phyloP scores from a whole-genome alignment of 2,888 invertebrate species.

The Craniophora ligustri region DNA sequence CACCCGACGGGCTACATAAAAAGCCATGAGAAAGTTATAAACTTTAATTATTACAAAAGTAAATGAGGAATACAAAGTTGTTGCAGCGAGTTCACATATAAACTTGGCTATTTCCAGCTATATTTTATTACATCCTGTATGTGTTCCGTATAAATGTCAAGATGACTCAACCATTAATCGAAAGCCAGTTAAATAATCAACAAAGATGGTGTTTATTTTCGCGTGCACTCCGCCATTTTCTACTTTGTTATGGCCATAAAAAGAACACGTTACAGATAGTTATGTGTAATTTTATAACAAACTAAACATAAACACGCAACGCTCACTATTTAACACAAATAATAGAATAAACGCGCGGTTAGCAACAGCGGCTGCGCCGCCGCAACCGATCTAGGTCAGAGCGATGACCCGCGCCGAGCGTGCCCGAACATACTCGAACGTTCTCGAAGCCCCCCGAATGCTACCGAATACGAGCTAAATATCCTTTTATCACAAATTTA shows the following conservation, averaged over 20 bases:
- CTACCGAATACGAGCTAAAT: conserved; percentile 29
- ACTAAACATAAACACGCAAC: conserved; percentile 53
- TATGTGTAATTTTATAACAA: conserved; percentile 60
- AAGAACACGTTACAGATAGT: conserved; percentile 48
- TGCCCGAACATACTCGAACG: conserved; percentile 53
- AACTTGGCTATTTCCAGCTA: conserved; percentile 7
- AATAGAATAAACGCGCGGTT: conserved; percentile 53
- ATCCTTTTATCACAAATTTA: conserved; percentile 44
- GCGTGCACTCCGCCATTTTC: conserved; percentile 52
- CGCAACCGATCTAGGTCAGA: conserved; percentile 70
- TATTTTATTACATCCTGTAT: conserved; percentile 42
- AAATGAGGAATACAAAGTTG: conserved; percentile 13
- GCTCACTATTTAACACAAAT: conserved; percentile 50
- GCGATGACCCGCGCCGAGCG: conserved; percentile 70
- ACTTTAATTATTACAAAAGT: conserved; percentile 15
- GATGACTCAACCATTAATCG: conserved; percentile 16
- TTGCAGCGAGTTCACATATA: conserved; percentile 38
- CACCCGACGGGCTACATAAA: conserved; percentile 14
- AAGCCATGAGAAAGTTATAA: conserved; percentile 39
- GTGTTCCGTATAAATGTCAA: conserved; percentile 12
- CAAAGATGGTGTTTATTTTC: conserved; percentile 45
- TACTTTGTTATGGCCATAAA: conserved; percentile 57
- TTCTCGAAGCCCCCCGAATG: conserved; percentile 42
- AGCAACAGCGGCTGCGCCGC: conserved; percentile 57
- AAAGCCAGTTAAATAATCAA: conserved; percentile 28